Percentiles rank a stretch among this genome's conserved stretches.
Conservation (phyloP, 2,797 vertebrate genomes). For the Pantherophis vulpinus region DNA sequence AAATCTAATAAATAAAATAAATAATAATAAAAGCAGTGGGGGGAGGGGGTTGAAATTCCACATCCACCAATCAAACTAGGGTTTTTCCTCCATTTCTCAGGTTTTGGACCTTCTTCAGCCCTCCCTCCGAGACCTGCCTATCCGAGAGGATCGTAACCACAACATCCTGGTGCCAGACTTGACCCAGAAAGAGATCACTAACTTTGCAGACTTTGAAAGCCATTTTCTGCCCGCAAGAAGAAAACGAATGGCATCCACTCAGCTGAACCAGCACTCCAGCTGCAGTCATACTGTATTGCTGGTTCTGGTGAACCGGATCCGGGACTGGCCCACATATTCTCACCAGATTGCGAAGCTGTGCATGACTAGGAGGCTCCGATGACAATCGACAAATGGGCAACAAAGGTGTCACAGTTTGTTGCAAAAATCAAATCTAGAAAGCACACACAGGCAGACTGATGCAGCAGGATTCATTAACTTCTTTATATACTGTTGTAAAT, state of each 20-base stretch:
- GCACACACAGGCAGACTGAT: no score
- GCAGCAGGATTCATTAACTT: no score
- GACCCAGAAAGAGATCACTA: slow-evolving; percentile 74
- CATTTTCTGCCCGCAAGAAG: slow-evolving; percentile 84
- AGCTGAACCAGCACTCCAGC: slow-evolving; percentile 87
- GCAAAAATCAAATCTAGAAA: no score
- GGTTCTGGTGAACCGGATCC: slow-evolving; percentile 82
- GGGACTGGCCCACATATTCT: slow-evolving; percentile 67
- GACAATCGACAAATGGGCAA: slow-evolving; percentile 91
- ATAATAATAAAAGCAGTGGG: no score
- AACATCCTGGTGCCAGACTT: slow-evolving; percentile 88
- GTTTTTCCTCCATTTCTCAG: slow-evolving; percentile 57
- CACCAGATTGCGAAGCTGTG: slow-evolving; percentile 86
- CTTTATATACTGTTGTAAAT: no score
- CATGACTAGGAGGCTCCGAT: slow-evolving; percentile 89
- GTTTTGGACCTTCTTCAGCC: slow-evolving; percentile 86
- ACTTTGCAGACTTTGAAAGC: slow-evolving; percentile 82
- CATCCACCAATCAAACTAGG: not conserved
- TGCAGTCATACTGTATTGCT: slow-evolving; percentile 88
- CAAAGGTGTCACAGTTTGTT: slow-evolving; percentile 34
- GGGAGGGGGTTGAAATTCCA: no score
- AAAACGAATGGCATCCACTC: slow-evolving; percentile 85
- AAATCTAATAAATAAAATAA: no score
- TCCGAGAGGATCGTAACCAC: slow-evolving; percentile 84
- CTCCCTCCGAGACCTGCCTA: slow-evolving; percentile 80